A percentile compares a stretch with the other conserved stretches of the same genome.
Evolutionary conservation across 2,113 vertebrate genomes (phyloP).

Genomic region (Leptobrachium ailaonicum): DNA sequence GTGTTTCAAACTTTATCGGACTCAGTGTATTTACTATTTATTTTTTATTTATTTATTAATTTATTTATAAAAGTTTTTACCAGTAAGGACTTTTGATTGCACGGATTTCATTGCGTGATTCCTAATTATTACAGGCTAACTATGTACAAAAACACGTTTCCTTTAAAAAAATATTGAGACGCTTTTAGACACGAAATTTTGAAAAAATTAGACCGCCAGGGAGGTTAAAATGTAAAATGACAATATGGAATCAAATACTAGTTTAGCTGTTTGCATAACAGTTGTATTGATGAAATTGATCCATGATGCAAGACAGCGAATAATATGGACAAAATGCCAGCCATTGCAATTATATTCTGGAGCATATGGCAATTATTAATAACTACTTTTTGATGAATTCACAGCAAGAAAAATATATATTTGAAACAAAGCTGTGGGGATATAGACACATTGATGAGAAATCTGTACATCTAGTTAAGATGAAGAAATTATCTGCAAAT

Average conservation of each 20-base stretch:
- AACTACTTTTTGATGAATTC: constrained; percentile 4
- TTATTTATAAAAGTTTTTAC: too few relatives aligned
- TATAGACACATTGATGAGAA: background rate
- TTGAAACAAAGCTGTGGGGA: background rate
- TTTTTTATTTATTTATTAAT: too few relatives aligned
- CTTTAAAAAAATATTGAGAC: too few relatives aligned
- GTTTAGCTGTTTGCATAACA: background rate
- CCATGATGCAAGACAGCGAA: background rate
- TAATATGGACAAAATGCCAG: background rate
- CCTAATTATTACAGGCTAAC: too few relatives aligned
- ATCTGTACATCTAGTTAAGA: background rate
- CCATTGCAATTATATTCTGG: constrained; percentile 8
- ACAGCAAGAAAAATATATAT: background rate
- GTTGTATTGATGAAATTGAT: constrained; percentile 10
- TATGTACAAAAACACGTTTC: too few relatives aligned
- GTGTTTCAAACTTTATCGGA: too few relatives aligned
- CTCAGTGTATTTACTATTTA: too few relatives aligned
- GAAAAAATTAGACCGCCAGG: too few relatives aligned
- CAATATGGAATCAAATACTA: background rate
- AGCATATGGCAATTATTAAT: constrained; percentile 11
- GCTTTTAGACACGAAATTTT: too few relatives aligned
- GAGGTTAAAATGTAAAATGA: too few relatives aligned
- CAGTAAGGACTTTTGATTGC: too few relatives aligned
- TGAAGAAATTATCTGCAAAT: background rate
- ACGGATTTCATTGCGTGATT: too few relatives aligned